phyloP scores from a whole-genome alignment of 2,797 vertebrate genomes.

The Lophura swinhoii region DNA sequence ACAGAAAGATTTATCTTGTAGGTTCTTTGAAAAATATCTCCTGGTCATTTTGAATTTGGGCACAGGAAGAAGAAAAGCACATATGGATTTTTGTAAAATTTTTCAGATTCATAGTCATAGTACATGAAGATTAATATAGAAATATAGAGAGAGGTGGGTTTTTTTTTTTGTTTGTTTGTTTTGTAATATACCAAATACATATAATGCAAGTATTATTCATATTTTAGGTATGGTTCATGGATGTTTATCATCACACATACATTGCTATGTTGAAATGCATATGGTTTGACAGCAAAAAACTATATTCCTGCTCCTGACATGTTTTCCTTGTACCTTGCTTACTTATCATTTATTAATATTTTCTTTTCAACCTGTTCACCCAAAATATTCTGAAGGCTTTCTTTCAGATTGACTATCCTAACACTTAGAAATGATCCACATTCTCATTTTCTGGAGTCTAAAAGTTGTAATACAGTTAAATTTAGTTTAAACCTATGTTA shows the following conservation, averaged over 20 bases:
- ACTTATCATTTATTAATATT: background rate
- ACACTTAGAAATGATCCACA: background rate
- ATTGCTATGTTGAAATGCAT: background rate
- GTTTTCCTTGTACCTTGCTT: background rate
- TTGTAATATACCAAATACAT: background rate
- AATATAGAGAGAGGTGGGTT: background rate
- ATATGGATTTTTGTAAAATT: background rate
- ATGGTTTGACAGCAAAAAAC: background rate
- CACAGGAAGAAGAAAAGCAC: background rate
- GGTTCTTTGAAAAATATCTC: background rate
- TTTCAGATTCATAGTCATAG: background rate
- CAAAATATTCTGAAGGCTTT: background rate
- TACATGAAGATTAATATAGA: background rate
- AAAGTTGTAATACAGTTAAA: background rate
- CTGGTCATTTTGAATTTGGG: background rate
- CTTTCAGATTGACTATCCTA: background rate
- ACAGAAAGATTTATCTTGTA: background rate
- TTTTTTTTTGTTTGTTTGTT: background rate
- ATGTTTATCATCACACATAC: background rate
- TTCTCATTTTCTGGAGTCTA: background rate
- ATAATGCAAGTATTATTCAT: background rate
- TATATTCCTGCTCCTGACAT: background rate
- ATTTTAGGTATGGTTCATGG: background rate
- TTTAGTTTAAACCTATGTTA: background rate
- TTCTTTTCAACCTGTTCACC: background rate